phyloP scores from a whole-genome alignment of 2,113 vertebrate genomes.

The Protobothrops mucrosquamatus region DNA sequence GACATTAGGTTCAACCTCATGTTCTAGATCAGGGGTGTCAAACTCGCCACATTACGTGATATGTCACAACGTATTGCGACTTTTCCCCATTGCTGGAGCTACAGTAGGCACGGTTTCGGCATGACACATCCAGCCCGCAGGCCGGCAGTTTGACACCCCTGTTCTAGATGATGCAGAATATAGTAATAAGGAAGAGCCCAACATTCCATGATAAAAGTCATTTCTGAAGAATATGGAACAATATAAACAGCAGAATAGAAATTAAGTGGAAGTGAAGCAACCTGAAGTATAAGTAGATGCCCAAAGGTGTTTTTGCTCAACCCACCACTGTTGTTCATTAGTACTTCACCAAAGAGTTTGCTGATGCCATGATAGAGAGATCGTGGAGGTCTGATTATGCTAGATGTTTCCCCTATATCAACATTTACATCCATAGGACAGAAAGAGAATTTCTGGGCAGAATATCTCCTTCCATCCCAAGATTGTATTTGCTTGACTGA shows the following conservation, averaged over 20 bases:
- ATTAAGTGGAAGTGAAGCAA: background rate
- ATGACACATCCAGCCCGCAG: no score
- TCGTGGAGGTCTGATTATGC: background rate
- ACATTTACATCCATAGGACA: background rate
- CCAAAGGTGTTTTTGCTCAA: background rate
- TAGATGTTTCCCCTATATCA: background rate
- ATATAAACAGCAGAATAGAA: background rate
- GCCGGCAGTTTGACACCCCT: no score
- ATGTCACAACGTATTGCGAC: fast-evolving
- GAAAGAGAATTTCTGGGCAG: background rate
- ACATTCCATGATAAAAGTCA: background rate
- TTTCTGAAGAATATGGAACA: background rate
- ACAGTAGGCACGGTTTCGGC: no score
- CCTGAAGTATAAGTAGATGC: background rate
- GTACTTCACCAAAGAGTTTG: background rate
- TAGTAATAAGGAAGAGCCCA: background rate
- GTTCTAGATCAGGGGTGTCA: background rate
- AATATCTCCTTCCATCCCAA: background rate
- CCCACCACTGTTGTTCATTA: background rate
- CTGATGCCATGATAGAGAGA: background rate
- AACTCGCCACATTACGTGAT: no score
- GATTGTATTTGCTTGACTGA: background rate
- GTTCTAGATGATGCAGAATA: background rate
- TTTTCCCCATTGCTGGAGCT: no score
- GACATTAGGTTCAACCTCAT: background rate